Evolutionary conservation across 2,888 invertebrate species (phyloP).

Genomic region (Dasypogon diadema): DNA sequence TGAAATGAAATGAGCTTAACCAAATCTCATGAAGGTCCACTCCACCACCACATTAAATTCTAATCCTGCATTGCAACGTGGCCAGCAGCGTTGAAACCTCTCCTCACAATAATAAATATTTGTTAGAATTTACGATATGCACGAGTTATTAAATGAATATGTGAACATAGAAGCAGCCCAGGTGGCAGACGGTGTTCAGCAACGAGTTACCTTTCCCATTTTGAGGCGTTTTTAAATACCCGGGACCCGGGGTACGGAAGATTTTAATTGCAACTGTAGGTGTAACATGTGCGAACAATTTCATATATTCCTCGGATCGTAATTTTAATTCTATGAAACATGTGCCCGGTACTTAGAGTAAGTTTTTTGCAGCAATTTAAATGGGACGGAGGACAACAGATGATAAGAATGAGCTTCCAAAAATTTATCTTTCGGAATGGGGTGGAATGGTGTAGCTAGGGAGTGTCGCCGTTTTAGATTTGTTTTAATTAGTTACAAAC

Average conservation of each 20-base stretch:
- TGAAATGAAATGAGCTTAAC: conserved; percentile 10
- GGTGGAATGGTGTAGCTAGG: background rate
- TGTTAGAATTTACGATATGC: background rate
- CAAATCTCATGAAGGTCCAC: background rate
- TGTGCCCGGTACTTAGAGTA: conserved; percentile 14
- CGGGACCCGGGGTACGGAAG: background rate
- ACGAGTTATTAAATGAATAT: background rate
- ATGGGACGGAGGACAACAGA: background rate
- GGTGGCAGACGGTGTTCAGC: background rate
- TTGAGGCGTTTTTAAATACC: background rate
- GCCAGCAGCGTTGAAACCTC: background rate
- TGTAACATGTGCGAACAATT: conserved; percentile 37
- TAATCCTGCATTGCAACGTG: background rate
- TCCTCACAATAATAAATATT: background rate
- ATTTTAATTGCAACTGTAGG: conserved; percentile 14
- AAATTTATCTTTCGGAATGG: background rate
- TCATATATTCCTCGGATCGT: conserved; percentile 24
- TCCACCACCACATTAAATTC: background rate
- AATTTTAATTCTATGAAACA: conserved; percentile 39
- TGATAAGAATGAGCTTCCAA: conserved; percentile 11
- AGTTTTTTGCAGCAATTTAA: background rate
- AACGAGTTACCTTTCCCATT: background rate
- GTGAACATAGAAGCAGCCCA: background rate
- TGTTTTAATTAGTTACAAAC: conserved; percentile 19
- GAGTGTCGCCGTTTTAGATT: conserved; percentile 4